Evolutionary conservation across 35 echinoderm and acorn worm species (phyloP).

Genomic region (Patiria miniata): DNA sequence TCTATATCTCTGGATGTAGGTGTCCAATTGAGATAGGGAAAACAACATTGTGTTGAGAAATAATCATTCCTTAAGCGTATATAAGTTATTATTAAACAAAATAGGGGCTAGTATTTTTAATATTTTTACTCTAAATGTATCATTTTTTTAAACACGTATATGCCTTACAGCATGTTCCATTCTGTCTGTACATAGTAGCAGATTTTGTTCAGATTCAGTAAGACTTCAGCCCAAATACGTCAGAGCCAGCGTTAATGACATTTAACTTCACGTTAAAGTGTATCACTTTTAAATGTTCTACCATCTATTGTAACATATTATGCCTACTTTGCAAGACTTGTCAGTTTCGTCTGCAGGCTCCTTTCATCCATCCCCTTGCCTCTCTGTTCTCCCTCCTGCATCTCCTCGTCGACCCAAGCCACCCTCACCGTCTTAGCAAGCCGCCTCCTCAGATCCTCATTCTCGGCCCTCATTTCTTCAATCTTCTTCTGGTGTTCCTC

Average conservation of each 20-base stretch:
- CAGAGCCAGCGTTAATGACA: neutral
- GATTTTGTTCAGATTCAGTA: too few species aligned
- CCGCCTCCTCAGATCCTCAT: conserved; percentile 52
- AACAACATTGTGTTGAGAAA: too few species aligned
- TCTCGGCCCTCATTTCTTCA: conserved; percentile 53
- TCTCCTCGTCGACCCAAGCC: neutral
- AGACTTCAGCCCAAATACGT: neutral
- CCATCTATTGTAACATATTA: neutral
- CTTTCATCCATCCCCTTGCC: conserved; percentile 2
- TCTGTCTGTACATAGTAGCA: too few species aligned
- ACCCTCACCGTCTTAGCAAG: conserved; percentile 7
- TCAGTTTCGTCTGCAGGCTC: conserved; percentile 39
- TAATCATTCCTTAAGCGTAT: too few species aligned
- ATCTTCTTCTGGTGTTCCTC: conserved; percentile 70
- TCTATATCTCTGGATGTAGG: too few species aligned
- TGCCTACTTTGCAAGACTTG: conserved; percentile 36
- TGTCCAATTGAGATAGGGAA: too few species aligned
- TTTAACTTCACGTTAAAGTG: neutral
- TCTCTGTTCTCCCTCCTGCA: neutral
- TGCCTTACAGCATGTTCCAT: too few species aligned
- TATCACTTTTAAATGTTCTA: too few species aligned
- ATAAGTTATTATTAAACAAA: too few species aligned
- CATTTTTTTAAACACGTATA: too few species aligned
- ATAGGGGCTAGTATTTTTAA: too few species aligned
- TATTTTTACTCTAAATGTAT: too few species aligned